Percentiles rank a stretch among this genome's conserved stretches.
These are phyloP conservation scores for Catajapyx aquilonaris DNA, from an alignment of 1,140 invertebrate species.

Conservation along the genomic window DNA sequence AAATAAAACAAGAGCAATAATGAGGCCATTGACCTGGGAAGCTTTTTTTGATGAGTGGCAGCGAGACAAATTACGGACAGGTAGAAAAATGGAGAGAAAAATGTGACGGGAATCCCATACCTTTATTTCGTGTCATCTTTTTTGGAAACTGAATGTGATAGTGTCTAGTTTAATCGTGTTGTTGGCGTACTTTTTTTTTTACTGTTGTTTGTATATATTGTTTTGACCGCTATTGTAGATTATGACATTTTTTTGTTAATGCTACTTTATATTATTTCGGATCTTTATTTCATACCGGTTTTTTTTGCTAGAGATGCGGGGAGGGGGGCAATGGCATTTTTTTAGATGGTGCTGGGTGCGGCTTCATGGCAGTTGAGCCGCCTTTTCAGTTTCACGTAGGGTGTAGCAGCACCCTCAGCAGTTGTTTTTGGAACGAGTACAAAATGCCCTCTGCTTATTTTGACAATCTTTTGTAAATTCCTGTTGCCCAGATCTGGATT, in stretches of 20 bases:
- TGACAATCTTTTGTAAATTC: not conserved
- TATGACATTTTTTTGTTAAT: too few species aligned
- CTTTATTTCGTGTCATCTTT: too few species aligned
- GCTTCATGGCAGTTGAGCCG: constrained; percentile 1
- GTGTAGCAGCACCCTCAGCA: too few species aligned
- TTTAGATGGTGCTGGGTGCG: not conserved
- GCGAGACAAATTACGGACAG: too few species aligned
- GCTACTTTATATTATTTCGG: constrained; percentile 3
- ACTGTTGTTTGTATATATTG: constrained; percentile 6
- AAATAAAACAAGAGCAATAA: not conserved
- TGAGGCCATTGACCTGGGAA: constrained; percentile 2
- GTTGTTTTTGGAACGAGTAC: too few species aligned
- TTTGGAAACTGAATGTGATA: constrained; percentile 7
- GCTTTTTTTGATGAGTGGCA: too few species aligned
- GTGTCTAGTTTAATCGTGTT: constrained; percentile 7
- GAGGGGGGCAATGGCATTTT: not conserved
- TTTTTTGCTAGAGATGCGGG: too few species aligned
- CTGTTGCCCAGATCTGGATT: not conserved
- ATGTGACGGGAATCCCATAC: constrained; percentile 1
- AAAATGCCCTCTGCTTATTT: not conserved
- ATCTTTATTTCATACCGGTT: not conserved
- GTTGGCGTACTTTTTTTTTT: constrained; percentile 4
- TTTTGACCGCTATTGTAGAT: too few species aligned
- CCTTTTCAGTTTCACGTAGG: not conserved
- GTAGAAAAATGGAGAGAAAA: not conserved